Conservation (phyloP, 2,113 vertebrate species). For the Casuarius casuarius region DNA sequence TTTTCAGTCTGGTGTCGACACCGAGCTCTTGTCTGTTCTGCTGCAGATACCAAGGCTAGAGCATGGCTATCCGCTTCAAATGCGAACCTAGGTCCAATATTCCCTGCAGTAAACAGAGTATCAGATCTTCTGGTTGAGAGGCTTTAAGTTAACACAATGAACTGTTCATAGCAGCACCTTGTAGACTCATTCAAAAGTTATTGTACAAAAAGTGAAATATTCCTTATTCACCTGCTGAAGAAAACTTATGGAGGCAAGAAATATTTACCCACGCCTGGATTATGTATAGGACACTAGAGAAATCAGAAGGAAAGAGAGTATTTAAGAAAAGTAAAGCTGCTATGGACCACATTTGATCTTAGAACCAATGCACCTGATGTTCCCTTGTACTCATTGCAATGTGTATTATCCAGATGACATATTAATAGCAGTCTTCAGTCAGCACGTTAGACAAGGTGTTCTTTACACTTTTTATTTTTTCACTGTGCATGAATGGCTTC, state of each 20-base stretch:
- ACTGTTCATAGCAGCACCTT: neutral
- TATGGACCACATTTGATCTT: neutral
- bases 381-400: neutral
- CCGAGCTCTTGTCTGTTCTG: neutral
- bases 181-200: neutral
- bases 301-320: neutral
- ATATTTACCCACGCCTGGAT: neutral
- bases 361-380: neutral
- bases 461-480: neutral
- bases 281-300: neutral
- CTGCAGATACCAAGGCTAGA: neutral
- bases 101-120: neutral
- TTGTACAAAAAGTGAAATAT: neutral
- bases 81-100: neutral
- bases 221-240: neutral
- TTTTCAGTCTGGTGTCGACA: neutral
- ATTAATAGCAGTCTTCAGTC: neutral
- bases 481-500: neutral
- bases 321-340: neutral
- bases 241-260: neutral
- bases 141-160: neutral
- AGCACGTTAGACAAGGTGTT: neutral
- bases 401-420: neutral
- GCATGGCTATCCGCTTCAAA: neutral
- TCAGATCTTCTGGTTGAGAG: neutral